phyloP scores from a whole-genome alignment of 2,113 vertebrate genomes.

The Australoheros scitulus region DNA sequence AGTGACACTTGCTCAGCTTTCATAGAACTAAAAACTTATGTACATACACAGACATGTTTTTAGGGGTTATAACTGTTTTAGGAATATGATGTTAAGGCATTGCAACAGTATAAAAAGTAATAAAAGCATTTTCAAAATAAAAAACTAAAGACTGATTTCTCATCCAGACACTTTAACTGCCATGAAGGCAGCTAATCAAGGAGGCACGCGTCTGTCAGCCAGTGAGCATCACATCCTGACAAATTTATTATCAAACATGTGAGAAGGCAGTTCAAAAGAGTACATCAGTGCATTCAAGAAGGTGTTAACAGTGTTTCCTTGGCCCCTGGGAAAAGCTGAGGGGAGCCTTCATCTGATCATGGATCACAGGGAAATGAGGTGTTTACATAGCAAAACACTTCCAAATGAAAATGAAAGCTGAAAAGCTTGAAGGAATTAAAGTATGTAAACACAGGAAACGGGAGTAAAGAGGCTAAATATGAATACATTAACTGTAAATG shows the following conservation, averaged over 20 bases:
- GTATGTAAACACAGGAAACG: not conserved
- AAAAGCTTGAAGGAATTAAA: not conserved
- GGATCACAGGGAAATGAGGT: constrained; percentile 46
- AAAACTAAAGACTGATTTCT: not conserved
- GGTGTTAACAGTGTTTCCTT: constrained; percentile 19
- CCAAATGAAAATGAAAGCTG: constrained; percentile 42
- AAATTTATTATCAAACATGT: constrained; percentile 48
- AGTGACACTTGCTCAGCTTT: not conserved
- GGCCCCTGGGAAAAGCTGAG: constrained; percentile 20
- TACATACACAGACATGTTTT: not conserved
- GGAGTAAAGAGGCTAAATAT: not conserved
- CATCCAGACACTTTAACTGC: not conserved
- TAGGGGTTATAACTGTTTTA: not conserved
- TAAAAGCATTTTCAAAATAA: not conserved
- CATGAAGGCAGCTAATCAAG: constrained; percentile 15
- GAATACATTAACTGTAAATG: not conserved
- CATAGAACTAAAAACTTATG: not conserved
- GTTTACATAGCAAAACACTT: constrained; percentile 37
- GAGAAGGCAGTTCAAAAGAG: constrained; percentile 16
- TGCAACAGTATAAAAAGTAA: not conserved
- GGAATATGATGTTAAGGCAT: not conserved
- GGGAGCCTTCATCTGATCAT: constrained; percentile 42
- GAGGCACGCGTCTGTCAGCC: constrained; percentile 19
- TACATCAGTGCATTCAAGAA: constrained; percentile 34
- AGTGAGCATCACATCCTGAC: constrained; percentile 12